A percentile compares a stretch with the other conserved stretches of the same genome.
These are phyloP conservation scores for Leptodactylus fallax DNA, from an alignment of 2,797 vertebrate genomes.

Conservation along the genomic window DNA sequence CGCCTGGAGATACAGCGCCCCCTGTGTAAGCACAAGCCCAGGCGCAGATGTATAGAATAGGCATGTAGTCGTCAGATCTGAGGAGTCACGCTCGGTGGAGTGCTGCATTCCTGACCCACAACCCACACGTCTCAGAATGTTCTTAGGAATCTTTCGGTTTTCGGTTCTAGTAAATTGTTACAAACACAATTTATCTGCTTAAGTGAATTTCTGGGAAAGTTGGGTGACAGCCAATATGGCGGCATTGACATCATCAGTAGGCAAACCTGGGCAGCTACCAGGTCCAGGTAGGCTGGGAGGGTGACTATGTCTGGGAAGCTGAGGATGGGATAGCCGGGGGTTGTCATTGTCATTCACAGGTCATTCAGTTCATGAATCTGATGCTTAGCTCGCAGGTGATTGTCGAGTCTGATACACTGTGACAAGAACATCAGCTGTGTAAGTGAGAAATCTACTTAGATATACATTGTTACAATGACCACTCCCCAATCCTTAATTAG, in stretches of 20 bases:
- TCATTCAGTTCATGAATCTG: too few relatives aligned
- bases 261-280: too few relatives aligned
- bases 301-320: too few relatives aligned
- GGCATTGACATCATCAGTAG: too few relatives aligned
- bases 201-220: background rate
- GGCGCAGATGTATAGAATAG: background rate
- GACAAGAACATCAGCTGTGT: too few relatives aligned
- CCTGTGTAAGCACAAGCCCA: background rate
- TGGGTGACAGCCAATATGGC: background rate
- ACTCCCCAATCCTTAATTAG: background rate
- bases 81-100: background rate
- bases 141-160: background rate
- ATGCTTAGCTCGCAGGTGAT: too few relatives aligned
- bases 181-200: background rate
- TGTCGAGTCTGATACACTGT: too few relatives aligned
- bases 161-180: background rate
- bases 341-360: too few relatives aligned
- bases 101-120: background rate
- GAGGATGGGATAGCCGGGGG: too few relatives aligned
- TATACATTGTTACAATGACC: background rate
- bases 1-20: background rate
- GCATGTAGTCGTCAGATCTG: background rate
- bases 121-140: background rate
- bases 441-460: too few relatives aligned
- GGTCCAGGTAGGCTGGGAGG: too few relatives aligned